Conservation (phyloP, 64 coral and sea anemone genomes). For the Montipora capricornis region DNA sequence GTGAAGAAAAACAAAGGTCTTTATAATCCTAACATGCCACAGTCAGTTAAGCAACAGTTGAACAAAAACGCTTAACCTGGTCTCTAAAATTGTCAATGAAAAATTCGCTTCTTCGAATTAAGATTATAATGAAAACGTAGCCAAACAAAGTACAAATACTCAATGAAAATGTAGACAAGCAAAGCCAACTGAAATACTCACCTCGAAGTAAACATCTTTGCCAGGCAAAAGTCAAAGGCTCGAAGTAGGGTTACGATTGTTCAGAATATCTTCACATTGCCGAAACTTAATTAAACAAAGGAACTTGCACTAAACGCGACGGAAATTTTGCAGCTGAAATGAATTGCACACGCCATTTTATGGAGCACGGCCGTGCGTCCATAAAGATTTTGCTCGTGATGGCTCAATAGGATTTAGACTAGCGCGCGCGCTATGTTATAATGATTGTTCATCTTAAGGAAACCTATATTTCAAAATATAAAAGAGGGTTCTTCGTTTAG, state of each 20-base stretch:
- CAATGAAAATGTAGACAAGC: background rate
- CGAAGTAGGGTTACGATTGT: background rate
- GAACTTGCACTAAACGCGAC: background rate
- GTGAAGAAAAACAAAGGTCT: background rate
- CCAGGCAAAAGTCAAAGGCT: conserved; percentile 1
- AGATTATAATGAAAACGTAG: background rate
- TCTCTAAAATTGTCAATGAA: too few relatives aligned
- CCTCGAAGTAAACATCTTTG: background rate
- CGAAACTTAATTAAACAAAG: background rate
- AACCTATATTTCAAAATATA: too few relatives aligned
- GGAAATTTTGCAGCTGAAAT: background rate
- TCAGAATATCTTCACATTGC: background rate
- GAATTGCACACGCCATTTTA: too few relatives aligned
- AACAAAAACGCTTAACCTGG: background rate
- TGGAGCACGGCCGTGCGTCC: too few relatives aligned
- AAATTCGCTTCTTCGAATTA: too few relatives aligned
- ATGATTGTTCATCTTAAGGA: too few relatives aligned
- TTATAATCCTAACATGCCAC: background rate
- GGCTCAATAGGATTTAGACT: too few relatives aligned
- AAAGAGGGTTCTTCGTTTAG: too few relatives aligned
- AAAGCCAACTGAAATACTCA: too few relatives aligned
- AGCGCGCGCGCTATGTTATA: too few relatives aligned
- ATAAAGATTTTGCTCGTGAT: too few relatives aligned
- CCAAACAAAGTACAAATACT: background rate
- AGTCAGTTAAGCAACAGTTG: background rate